Evolutionary conservation across 2,888 invertebrate species (phyloP), one percentile per base, ranked within the genome.

Genomic region (Synanthedon vespiformis): DNA sequence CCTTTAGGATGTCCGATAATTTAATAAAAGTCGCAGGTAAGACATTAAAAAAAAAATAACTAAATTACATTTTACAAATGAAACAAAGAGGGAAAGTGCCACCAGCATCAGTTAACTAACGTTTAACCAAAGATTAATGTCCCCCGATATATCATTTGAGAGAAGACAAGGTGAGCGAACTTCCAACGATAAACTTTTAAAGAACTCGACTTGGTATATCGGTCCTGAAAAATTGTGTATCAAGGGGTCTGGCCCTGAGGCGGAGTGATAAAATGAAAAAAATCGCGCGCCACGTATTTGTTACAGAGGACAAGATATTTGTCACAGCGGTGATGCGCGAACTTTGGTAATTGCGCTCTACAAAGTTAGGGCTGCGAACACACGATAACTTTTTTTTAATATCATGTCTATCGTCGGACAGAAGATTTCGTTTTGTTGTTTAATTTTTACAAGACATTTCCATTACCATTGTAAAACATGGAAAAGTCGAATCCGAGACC

Each of bases 181-280:
- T 80, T 81, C 74, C 68, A 67, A 66, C 73, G 85, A 85, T 86
- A 83, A 85, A 87, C 83, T 86, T 87, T 70, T 86, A 85, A 86
- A 86, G 84, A 83, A 87, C 84, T 85, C 77, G 74, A 80, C 72
- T 82, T 74, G 67, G 71, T 68, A 84, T 84, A 83, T 84, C 83
- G 75, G n/a, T 69, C 67, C 74, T 85, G 83, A 86, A 86, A 87
- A 85, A 86, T 84, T 83, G 84, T 86, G 78, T 86, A 84, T 80
- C 83, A 74, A 69, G 69, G 68, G 67, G 61, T 66, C 58, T 63
- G 53, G 72, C 79, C 84, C 83, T 80, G 84, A 58, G 81, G 86
- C 79, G 64, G 50, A 52, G 70, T 67, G 87, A 87, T 87, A 87
- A 81, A 72, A 67, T 67, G 72, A 34, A 76, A 81, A 82, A 83